Evolutionary conservation across 2,888 invertebrate species (phyloP).

Genomic region (Dione vanillae): DNA sequence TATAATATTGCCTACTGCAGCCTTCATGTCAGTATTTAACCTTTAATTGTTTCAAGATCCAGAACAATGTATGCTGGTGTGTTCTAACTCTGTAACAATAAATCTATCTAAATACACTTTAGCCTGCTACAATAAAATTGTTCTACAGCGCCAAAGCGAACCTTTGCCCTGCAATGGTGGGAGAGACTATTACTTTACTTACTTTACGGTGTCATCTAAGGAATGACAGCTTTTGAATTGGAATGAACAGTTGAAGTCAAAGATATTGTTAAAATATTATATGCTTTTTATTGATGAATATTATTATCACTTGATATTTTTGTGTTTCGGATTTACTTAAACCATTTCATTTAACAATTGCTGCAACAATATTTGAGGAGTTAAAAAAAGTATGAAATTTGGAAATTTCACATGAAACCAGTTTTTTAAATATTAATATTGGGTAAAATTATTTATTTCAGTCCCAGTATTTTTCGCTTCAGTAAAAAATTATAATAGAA

Average conservation of each 20-base stretch:
- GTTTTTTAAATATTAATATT: no score
- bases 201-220: slow-evolving; percentile 44
- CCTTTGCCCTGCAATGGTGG: slow-evolving; percentile 45
- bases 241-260: slow-evolving; percentile 40
- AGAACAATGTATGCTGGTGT: slow-evolving; percentile 47
- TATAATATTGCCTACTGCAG: slow-evolving; percentile 33
- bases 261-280: no score
- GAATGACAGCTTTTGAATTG: slow-evolving; percentile 45
- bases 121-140: slow-evolving; percentile 48
- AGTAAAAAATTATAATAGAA: no score
- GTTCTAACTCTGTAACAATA: slow-evolving; percentile 44
- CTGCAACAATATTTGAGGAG: no score
- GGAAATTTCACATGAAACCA: no score
- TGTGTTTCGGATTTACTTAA: no score
- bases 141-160: slow-evolving; percentile 43
- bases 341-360: no score
- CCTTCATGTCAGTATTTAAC: slow-evolving; percentile 42
- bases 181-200: slow-evolving; percentile 45
- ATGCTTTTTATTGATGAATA: no score
- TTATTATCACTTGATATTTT: no score
- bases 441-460: no score
- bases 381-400: no score
- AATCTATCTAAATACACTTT: slow-evolving; percentile 46
- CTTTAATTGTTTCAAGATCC: slow-evolving; percentile 47
- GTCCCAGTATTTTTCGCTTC: no score